Conservation (phyloP, 2,113 vertebrate genomes). For the Silurus asotus region DNA sequence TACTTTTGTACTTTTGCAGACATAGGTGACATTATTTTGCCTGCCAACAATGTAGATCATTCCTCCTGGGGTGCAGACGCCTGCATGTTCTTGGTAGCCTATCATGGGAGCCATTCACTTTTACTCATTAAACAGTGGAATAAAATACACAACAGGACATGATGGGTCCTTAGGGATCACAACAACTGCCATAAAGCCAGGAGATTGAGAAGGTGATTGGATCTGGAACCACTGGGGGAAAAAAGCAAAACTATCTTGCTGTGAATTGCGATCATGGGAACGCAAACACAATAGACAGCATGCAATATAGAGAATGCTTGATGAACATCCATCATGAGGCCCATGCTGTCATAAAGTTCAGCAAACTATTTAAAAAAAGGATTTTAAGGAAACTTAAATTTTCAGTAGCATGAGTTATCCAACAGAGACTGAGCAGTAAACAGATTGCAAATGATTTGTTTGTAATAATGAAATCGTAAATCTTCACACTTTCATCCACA, state of each 20-base stretch:
- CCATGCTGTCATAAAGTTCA: not conserved
- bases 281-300: not conserved
- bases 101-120: slow-evolving; percentile 59
- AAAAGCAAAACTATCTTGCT: not conserved
- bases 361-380: not conserved
- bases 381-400: not conserved
- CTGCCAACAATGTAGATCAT: slow-evolving; percentile 67
- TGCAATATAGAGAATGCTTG: too few species aligned
- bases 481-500: not conserved
- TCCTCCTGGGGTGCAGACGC: slow-evolving; percentile 60
- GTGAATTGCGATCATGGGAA: not conserved
- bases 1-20: slow-evolving; percentile 68
- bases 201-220: not conserved
- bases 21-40: slow-evolving; percentile 58
- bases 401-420: not conserved
- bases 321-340: not conserved
- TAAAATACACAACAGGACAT: slow-evolving; percentile 67
- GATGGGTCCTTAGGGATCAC: slow-evolving; percentile 61
- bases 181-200: slow-evolving; percentile 57
- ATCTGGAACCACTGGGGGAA: not conserved
- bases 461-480: not conserved
- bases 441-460: not conserved
- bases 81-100: slow-evolving; percentile 54
- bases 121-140: slow-evolving; percentile 67
- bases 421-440: not conserved